Percentiles rank a stretch among this genome's conserved stretches.
Evolutionary conservation across 1,140 invertebrate genomes (phyloP).

Genomic region (Zaprionus tsacasi): DNA sequence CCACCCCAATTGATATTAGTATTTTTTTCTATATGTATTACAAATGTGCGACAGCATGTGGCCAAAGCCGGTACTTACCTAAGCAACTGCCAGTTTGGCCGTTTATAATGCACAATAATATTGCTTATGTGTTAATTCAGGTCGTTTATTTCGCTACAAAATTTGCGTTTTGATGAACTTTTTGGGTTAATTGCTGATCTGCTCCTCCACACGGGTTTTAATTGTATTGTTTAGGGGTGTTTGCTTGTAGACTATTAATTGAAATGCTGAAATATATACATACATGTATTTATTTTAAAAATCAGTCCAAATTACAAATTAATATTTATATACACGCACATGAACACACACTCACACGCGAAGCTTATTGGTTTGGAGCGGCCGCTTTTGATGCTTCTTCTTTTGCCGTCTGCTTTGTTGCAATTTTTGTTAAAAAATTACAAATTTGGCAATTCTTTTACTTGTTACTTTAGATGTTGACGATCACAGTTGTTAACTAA

Average conservation of each 20-base stretch:
- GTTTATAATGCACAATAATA: conserved; percentile 53
- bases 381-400: conserved; percentile 62
- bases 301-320: conserved; percentile 28
- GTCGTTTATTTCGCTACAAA: conserved; percentile 13
- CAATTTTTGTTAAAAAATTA: conserved; percentile 62
- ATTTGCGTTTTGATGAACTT: conserved; percentile 20
- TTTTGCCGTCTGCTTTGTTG: conserved; percentile 71
- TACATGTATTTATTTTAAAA: conserved; percentile 23
- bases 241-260: conserved; percentile 23
- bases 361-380: conserved; percentile 47
- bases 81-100: conserved; percentile 26
- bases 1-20: conserved; percentile 32
- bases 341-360: conserved; percentile 43
- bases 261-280: conserved; percentile 51
- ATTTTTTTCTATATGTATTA: conserved; percentile 21
- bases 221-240: conserved; percentile 19
- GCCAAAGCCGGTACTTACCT: conserved; percentile 44
- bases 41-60: conserved; percentile 34
- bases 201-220: conserved; percentile 18
- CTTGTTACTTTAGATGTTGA: conserved; percentile 62
- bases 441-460: conserved; percentile 76
- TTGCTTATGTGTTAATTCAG: conserved; percentile 47
- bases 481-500: conserved; percentile 79
- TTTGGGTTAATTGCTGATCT: conserved; percentile 12
- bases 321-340: conserved; percentile 36